Conservation (phyloP, 92 coral and sea anemone species). For the Muricea muricata region DNA sequence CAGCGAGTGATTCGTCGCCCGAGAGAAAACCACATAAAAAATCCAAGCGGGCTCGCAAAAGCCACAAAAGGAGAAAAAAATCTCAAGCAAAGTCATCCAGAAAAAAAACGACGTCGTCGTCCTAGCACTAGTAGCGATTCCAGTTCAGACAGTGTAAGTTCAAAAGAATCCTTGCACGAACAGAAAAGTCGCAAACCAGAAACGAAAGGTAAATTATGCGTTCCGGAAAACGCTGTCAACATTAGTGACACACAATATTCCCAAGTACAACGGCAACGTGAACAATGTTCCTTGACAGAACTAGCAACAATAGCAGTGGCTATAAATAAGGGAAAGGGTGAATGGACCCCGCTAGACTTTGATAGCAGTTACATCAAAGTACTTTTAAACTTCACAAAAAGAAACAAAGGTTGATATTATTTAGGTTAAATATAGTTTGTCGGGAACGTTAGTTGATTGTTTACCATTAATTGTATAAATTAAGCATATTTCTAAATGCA, state of each 20-base stretch:
- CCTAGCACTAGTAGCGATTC: not conserved
- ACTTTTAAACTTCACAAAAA: no score
- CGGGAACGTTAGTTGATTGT: no score
- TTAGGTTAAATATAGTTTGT: no score
- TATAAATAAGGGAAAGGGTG: conserved; percentile 15
- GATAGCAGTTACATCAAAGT: no score
- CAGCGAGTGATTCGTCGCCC: not conserved
- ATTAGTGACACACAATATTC: not conserved
- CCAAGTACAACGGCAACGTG: not conserved
- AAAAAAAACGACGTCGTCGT: not conserved
- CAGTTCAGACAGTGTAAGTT: not conserved
- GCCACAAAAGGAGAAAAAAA: conserved; percentile 6
- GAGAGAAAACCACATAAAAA: not conserved
- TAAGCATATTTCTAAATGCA: no score
- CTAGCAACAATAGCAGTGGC: conserved; percentile 31
- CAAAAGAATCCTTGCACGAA: not conserved
- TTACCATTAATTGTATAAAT: no score
- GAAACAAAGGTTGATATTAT: no score
- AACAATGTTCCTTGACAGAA: conserved; percentile 18
- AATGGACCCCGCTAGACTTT: no score
- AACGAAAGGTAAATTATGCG: not conserved
- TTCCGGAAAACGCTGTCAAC: no score
- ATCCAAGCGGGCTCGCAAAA: no score
- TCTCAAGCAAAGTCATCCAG: not conserved
- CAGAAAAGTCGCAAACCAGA: not conserved